phyloP scores from a whole-genome alignment of 2,113 vertebrate genomes.

The Amazona guildingii region DNA sequence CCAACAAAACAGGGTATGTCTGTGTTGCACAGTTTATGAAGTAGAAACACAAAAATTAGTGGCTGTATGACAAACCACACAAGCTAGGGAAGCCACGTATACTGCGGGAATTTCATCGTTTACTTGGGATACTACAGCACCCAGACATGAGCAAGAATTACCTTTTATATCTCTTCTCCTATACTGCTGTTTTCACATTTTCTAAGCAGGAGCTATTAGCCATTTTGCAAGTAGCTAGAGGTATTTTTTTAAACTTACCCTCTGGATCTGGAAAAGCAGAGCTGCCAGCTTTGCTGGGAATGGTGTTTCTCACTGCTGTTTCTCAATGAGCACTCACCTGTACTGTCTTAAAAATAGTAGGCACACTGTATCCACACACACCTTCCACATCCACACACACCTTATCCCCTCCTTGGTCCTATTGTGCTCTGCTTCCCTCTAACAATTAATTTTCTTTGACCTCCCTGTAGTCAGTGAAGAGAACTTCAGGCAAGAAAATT shows the following conservation, averaged over 20 bases:
- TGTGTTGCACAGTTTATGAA: neutral
- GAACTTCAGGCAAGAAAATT: neutral
- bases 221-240: fast-evolving
- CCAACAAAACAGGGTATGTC: neutral
- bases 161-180: neutral
- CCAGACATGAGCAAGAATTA: neutral
- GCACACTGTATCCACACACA: neutral
- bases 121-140: neutral
- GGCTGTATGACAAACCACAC: neutral
- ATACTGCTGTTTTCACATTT: neutral
- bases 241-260: neutral
- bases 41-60: neutral
- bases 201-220: neutral
- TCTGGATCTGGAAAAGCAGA: neutral
- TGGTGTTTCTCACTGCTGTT: neutral
- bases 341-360: neutral
- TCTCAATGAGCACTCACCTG: fast-evolving
- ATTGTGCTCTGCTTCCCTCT: neutral
- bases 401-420: neutral
- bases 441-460: neutral
- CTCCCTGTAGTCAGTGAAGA: neutral
- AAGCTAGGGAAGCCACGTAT: neutral
- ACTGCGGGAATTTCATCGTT: neutral
- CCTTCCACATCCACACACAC: neutral
- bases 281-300: neutral